phyloP scores from a whole-genome alignment of 2,113 vertebrate species.

The Alaudala cheleensis region DNA sequence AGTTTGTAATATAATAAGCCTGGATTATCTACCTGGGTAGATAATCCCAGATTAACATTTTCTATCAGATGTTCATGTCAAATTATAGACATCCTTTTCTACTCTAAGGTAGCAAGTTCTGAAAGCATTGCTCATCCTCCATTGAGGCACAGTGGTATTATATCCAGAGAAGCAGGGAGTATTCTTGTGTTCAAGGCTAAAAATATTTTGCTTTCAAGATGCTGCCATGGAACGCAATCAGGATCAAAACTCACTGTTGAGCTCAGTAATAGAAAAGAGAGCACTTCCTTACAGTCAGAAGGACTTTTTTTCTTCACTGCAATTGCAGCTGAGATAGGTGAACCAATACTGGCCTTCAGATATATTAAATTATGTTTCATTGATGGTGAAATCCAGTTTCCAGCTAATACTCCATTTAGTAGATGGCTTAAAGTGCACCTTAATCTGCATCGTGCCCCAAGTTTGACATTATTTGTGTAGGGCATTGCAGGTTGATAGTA shows the following conservation, averaged over 20 bases:
- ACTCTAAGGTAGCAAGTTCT: not conserved
- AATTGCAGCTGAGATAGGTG: constrained; percentile 2
- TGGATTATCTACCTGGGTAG: not conserved
- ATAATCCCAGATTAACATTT: not conserved
- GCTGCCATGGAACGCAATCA: not conserved
- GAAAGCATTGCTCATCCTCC: not conserved
- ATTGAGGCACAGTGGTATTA: not conserved
- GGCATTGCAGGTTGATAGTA: constrained; percentile 48
- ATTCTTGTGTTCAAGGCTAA: constrained; percentile 6
- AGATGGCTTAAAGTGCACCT: constrained; percentile 64
- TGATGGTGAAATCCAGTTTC: constrained; percentile 43
- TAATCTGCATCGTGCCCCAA: constrained; percentile 58
- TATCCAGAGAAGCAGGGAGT: not conserved
- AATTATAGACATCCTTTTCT: not conserved
- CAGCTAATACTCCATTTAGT: constrained; percentile 48
- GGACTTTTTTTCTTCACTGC: not conserved
- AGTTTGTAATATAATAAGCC: not conserved
- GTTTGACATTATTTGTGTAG: constrained; percentile 63
- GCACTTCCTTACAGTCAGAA: not conserved
- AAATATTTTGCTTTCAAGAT: constrained; percentile 20
- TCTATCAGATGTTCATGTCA: not conserved
- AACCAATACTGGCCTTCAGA: constrained; percentile 27
- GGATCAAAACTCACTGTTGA: not conserved
- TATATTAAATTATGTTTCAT: constrained; percentile 55
- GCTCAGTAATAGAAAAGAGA: not conserved